phyloP scores from a whole-genome alignment of 2,888 invertebrate genomes.

The Leucophenga montana region DNA sequence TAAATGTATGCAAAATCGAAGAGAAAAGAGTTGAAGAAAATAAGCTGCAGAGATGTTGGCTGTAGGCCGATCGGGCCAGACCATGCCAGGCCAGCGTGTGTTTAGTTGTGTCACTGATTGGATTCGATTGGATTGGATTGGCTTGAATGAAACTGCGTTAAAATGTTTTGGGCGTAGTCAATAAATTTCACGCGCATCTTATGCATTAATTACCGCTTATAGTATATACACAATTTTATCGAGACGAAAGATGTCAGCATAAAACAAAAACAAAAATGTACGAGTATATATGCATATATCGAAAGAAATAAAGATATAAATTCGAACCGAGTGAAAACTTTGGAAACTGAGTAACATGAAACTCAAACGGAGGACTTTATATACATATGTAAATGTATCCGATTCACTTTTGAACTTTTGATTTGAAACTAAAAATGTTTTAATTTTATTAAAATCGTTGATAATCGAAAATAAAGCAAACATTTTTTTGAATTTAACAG shows the following conservation, averaged over 20 bases:
- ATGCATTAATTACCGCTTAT: constrained; percentile 70
- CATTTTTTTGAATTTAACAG: too few species aligned
- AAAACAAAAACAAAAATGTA: constrained; percentile 29
- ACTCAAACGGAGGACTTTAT: constrained; percentile 10
- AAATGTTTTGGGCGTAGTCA: constrained; percentile 67
- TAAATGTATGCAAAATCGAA: constrained; percentile 17
- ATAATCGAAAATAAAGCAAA: too few species aligned
- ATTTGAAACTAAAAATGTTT: too few species aligned
- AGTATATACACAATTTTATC: constrained; percentile 43
- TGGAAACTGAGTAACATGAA: constrained; percentile 23
- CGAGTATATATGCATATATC: constrained; percentile 10
- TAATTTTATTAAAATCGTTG: too few species aligned
- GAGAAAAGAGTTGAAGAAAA: background rate
- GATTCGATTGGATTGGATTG: constrained; percentile 15
- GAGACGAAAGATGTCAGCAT: constrained; percentile 34
- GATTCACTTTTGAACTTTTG: too few species aligned
- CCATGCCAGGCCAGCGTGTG: background rate
- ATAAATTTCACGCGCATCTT: constrained; percentile 70
- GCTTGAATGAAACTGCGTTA: constrained; percentile 21
- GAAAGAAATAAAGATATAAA: constrained; percentile 37
- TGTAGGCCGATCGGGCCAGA: too few species aligned
- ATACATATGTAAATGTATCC: background rate
- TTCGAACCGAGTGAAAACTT: constrained; percentile 34
- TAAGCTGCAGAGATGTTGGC: too few species aligned
- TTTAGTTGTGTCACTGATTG: background rate